Base-by-base conservation (phyloP, 2,797 vertebrate genomes). In the Lacerta bilineata region DNA sequence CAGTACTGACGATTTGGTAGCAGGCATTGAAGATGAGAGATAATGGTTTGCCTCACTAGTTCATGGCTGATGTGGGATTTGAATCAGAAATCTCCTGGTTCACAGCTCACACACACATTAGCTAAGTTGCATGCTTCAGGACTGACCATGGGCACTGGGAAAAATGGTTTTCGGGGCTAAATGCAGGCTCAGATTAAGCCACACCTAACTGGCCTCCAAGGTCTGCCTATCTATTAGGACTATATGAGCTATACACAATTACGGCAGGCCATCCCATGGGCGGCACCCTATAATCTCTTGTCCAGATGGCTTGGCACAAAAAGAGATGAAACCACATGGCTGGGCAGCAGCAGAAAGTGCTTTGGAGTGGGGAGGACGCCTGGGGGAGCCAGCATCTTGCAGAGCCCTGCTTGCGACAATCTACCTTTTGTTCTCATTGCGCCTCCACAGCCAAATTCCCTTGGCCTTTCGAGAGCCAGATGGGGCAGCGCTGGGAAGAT, bases 251-350 rank as follows among this genome's bases (percentile, higher is more conserved):
- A 23, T 64, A 46, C 72, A 66, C 36, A 18, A 61, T 72, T 46
- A 55, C 69, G 27, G 46, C 29, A 50, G 36, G 80, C 39, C 36
- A 59, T 18, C 33, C 50, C 25, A 64, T 68, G 71, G 87, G 29
- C 64, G n/a, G 46, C 46, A 79, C 43, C 1, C 74, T 59, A 64
- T 69, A 11, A n/a, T 84, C 61, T 69, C 87, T 74, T 72, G 83
- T 80, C 87, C 82, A 89, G 82, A 89, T 89, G 83, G 87, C 75
- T 41, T 88, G 80, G 80, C 76, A 80, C 68, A 84, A 88, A 59
- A 80, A 89, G 68, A 43, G 43, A 71, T 78, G 74, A 77, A 88
- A 55, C 75, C 80, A 83, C 87, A 83, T 83, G 80, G 87, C 36
- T 29, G 75, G 74, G 68, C 87, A 68, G 72, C 81, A 71, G 29